A percentile compares a stretch with the other conserved stretches of the same genome.
Evolutionary conservation across 2,888 invertebrate genomes (phyloP).

Genomic region (Bugulina stolonifera): DNA sequence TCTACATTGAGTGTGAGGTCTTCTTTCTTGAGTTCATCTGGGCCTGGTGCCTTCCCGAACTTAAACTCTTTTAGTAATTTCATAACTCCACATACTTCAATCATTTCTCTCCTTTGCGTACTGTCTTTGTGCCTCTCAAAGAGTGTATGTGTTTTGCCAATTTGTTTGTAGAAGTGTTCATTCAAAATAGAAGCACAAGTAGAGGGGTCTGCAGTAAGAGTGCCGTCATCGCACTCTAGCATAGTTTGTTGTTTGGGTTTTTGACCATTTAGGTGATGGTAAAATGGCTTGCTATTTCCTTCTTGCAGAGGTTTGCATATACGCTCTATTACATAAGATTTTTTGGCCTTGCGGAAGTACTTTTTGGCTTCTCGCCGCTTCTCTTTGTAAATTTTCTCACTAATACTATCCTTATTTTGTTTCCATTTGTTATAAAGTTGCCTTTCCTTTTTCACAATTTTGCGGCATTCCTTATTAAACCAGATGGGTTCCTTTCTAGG

Average conservation of each 20-base stretch:
- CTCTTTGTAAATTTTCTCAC: background rate
- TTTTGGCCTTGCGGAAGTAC: background rate
- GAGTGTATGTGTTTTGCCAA: background rate
- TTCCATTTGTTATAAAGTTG: background rate
- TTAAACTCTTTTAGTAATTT: no score
- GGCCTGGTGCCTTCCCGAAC: background rate
- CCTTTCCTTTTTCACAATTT: background rate
- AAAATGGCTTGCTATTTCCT: background rate
- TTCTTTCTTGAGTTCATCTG: background rate
- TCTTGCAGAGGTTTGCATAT: background rate
- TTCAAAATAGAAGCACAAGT: background rate
- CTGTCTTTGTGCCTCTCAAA: background rate
- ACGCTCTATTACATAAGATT: background rate
- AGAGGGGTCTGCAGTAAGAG: background rate
- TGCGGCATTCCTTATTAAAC: background rate
- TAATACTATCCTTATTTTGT: background rate
- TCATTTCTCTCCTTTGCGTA: background rate
- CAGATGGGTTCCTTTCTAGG: no score
- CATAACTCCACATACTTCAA: no score
- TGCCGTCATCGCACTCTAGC: background rate
- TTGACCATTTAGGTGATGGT: background rate
- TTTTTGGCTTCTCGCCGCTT: background rate
- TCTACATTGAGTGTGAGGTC: background rate
- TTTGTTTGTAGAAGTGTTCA: background rate
- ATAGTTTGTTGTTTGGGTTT: background rate